Evolutionary conservation across 2,888 invertebrate genomes (phyloP), one percentile per base, ranked within the genome.

Genomic region (Apamea sordens): DNA sequence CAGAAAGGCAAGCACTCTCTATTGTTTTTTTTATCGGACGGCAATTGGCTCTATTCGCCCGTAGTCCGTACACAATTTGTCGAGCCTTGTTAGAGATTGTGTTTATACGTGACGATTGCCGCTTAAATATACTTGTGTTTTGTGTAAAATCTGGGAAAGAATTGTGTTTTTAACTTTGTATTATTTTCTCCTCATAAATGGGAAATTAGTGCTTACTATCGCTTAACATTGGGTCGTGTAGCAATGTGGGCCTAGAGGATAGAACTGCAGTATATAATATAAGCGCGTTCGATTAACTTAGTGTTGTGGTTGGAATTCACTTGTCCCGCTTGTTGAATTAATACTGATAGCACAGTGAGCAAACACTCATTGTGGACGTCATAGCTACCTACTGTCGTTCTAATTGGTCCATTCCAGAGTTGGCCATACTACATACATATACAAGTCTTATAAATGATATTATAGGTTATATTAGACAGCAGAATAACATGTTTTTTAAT

Each of bases 21-120:
- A 86, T 90, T 91, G 88, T 90, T 90, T 92, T 89, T 56, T 91
- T 91, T 90, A 91, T 90, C 86, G 83, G 82, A 77, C 77, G 73
- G 75, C 89, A 88, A 90, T 90, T 91, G 89, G 86, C 85, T 86
- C 86, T 88, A 86, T 85, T 90, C 79, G 78, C 82, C 84, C 82
- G 82, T 80, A 83, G 86, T 80, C 85, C 73, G 78, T 87, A 86
- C 81, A 86, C 87, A 89, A 89, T 86, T 83, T 88, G 82, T 86
- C 74, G 75, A 61, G 82, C 53, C 83, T 78, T 77, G 82, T 82
- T 82, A 80, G 78, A 84, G 65, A 88, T 82, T 84, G 76, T 79
- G 47, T 59, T 76, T 59, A 75, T 71, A 79, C 67, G 64, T 79
- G 64, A 73, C 69, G 53, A 72, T 76, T 70, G 41, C 41, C 15